Evolutionary conservation across 2,113 vertebrate genomes (phyloP).

Genomic region (Otis tarda): DNA sequence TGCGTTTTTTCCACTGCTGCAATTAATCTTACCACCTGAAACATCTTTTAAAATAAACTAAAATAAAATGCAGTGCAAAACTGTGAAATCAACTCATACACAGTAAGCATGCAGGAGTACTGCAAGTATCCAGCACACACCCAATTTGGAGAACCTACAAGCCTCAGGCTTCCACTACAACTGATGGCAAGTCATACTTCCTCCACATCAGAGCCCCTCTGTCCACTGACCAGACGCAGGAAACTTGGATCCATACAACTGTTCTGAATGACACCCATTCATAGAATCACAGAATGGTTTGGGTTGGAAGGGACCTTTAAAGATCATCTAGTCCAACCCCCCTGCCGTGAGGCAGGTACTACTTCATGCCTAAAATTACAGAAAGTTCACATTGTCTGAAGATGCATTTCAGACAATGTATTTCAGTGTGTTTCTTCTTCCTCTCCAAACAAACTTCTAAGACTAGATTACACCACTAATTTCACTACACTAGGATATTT

Average conservation of each 20-base stretch:
- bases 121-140: not conserved
- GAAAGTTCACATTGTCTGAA: not conserved
- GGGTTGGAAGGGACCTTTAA: too few species aligned
- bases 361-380: not conserved
- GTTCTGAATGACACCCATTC: not conserved
- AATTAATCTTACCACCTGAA: not conserved
- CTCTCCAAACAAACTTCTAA: not conserved
- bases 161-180: accelerated
- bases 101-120: not conserved
- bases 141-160: not conserved
- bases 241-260: not conserved
- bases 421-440: not conserved
- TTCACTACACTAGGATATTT: not conserved
- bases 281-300: too few species aligned
- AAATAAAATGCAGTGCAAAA: not conserved
- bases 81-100: not conserved
- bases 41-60: not conserved
- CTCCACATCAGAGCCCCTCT: not conserved
- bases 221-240: not conserved
- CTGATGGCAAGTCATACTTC: not conserved
- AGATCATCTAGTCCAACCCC: too few species aligned
- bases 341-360: not conserved
- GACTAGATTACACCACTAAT: not conserved
- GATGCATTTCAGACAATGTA: not conserved
- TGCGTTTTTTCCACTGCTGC: not conserved